Evolutionary conservation across 2,113 vertebrate species (phyloP), one percentile per base, ranked within the genome.

Genomic region (Callocephalon fimbriatum): DNA sequence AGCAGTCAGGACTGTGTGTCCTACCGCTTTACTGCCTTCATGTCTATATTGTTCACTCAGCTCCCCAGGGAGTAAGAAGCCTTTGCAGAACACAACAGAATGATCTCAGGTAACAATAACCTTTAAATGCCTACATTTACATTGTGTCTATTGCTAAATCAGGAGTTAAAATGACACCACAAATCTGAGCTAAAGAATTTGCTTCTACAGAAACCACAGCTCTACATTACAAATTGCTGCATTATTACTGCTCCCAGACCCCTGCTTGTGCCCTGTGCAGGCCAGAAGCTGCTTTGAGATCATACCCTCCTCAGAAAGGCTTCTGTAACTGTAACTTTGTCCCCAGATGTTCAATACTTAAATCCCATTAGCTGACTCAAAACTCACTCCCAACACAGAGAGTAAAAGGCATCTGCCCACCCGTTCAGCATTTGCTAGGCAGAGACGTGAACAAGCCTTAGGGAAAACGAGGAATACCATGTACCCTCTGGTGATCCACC

Each of bases 201-300:
- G n/a, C 66, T 95, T 93, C 79, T 67, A 78, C 40, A 83, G 58
- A 92, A 97, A 90, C 54, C 63, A 88, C 44, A 91, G 29, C 77
- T 47, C 54, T 72, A 10, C 31, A 7, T 54, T 88, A 85, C 65
- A 81, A 84, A 93, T 73, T 31, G 66, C 81, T 93, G 82, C 51
- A 72, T 42, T 48, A 62, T 56, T 92, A 53, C 59, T 37, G 62
- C 59, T 82, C 88, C 73, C 81, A 96, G 91, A 80, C 9, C 31
- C 67, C 59, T 73, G 67, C 31, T 88, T 82, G 45, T 48, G 40
- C 73, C 26, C 51, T 40, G 25, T 61, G 40, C 59, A 56, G 54
- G 62, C 37, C 62, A 71, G n/a, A 83, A 96, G 90, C 54, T 17
- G 90, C 83, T 67, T 59, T 47, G 40, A 85, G 54, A 73, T 45